Evolutionary conservation across 2,797 vertebrate genomes (phyloP).

Genomic region (Adrianichthys oophorus): DNA sequence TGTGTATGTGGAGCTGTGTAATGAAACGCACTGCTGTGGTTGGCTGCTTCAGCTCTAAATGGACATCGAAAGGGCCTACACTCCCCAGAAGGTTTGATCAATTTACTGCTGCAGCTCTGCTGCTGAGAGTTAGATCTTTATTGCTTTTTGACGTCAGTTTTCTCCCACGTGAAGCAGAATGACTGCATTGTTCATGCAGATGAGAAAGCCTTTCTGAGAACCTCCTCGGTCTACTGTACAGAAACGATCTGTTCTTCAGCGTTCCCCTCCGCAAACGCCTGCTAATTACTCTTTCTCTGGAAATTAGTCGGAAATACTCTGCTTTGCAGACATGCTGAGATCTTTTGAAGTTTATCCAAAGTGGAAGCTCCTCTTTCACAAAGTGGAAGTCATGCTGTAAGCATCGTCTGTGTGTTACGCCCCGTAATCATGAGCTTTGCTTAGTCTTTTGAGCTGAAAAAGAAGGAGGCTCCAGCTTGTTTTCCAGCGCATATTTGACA

Average conservation of each 20-base stretch:
- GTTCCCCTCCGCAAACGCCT: slow-evolving; percentile 26
- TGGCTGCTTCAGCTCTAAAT: slow-evolving; percentile 7
- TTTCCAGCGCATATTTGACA: slow-evolving; percentile 75
- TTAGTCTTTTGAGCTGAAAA: slow-evolving; percentile 53
- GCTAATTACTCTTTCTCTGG: slow-evolving; percentile 46
- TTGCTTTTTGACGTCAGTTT: slow-evolving; percentile 8
- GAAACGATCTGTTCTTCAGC: slow-evolving; percentile 26
- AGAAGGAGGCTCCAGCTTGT: slow-evolving; percentile 69
- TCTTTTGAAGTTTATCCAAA: slow-evolving; percentile 23
- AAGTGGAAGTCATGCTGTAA: slow-evolving; percentile 11
- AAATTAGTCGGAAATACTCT: slow-evolving; percentile 19
- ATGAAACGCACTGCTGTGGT: slow-evolving; percentile 22
- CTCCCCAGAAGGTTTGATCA: slow-evolving; percentile 20
- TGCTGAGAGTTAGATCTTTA: slow-evolving; percentile 30
- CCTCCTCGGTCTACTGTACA: slow-evolving; percentile 26
- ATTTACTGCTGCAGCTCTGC: slow-evolving; percentile 16
- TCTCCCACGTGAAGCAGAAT: slow-evolving; percentile 36
- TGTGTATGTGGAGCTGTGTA: slow-evolving; percentile 19
- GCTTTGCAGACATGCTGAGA: slow-evolving; percentile 16
- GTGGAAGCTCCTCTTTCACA: slow-evolving; percentile 18
- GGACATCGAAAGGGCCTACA: slow-evolving; percentile 26
- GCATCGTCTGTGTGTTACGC: slow-evolving; percentile 16
- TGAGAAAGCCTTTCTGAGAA: slow-evolving; percentile 19
- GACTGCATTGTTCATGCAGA: slow-evolving; percentile 33
- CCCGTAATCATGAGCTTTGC: slow-evolving; percentile 36